Conservation (phyloP, 2,888 invertebrate genomes). For the Sarcophaga variegata region DNA sequence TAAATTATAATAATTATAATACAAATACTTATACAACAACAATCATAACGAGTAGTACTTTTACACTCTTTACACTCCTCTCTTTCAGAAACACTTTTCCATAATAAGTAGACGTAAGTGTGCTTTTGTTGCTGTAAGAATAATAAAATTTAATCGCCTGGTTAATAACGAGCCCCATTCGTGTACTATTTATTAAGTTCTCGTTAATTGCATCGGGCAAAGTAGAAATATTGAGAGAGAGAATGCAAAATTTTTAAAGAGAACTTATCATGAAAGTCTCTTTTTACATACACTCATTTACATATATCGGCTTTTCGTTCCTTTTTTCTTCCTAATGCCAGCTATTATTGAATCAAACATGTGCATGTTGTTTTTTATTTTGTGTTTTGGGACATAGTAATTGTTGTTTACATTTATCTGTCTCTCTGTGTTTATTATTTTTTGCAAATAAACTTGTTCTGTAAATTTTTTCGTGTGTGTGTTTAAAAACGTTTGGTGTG, state of each 20-base stretch:
- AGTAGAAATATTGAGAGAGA: neutral
- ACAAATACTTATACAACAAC: no score
- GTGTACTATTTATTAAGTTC: slow-evolving; percentile 56
- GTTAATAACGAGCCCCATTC: slow-evolving; percentile 60
- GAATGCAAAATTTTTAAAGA: neutral
- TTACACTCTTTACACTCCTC: no score
- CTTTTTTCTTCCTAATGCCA: neutral
- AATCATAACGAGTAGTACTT: no score
- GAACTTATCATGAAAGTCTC: slow-evolving; percentile 6
- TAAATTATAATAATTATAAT: no score
- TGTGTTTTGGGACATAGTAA: neutral
- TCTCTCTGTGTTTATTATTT: slow-evolving; percentile 5
- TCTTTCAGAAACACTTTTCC: no score
- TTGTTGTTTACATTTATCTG: slow-evolving; percentile 54
- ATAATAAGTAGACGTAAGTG: neutral
- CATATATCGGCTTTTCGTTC: no score
- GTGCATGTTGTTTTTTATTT: slow-evolving; percentile 42
- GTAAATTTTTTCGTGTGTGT: slow-evolving; percentile 32
- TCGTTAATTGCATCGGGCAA: slow-evolving; percentile 47
- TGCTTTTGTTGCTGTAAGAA: slow-evolving; percentile 11
- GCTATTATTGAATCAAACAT: slow-evolving; percentile 40
- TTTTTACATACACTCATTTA: slow-evolving; percentile 42
- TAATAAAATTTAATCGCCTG: slow-evolving; percentile 60
- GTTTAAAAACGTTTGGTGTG: neutral
- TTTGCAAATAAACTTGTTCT: slow-evolving; percentile 50